Conservation (phyloP, 2,888 invertebrate genomes). For the Drosophila robusta region DNA sequence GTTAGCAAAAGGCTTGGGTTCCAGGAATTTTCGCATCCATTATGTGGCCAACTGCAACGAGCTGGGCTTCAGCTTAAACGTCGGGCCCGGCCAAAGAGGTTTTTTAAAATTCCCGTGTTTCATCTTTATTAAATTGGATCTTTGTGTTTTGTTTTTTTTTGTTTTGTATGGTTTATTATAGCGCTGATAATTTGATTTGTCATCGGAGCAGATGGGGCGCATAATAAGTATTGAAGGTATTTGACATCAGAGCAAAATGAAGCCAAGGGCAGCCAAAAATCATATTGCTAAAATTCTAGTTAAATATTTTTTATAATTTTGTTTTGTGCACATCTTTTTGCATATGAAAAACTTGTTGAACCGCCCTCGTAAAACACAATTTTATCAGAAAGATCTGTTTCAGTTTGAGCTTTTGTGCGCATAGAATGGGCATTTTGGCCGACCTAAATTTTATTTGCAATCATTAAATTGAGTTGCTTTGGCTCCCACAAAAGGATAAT, state of each 20-base stretch:
- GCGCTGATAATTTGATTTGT: slow-evolving; percentile 59
- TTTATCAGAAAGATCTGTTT: slow-evolving; percentile 3
- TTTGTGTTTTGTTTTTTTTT: slow-evolving; percentile 22
- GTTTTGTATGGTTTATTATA: slow-evolving; percentile 28
- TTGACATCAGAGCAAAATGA: too few species aligned
- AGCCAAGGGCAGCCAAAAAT: too few species aligned
- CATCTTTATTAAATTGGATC: slow-evolving; percentile 54
- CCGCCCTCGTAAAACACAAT: slow-evolving; percentile 16
- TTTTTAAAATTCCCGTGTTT: slow-evolving; percentile 26
- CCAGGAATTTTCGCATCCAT: slow-evolving; percentile 57
- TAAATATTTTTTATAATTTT: too few species aligned
- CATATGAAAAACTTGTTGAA: neutral
- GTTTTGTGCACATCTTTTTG: neutral
- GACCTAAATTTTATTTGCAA: slow-evolving; percentile 52
- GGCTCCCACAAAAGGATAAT: slow-evolving; percentile 66
- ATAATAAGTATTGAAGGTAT: neutral
- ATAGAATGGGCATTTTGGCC: slow-evolving; percentile 28
- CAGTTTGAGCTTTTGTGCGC: slow-evolving; percentile 11
- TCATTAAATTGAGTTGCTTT: slow-evolving; percentile 45
- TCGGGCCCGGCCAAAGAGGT: neutral
- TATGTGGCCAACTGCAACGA: slow-evolving; percentile 43
- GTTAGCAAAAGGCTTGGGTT: slow-evolving; percentile 46
- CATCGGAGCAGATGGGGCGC: slow-evolving; percentile 36
- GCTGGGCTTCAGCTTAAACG: slow-evolving; percentile 29
- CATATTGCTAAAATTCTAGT: too few species aligned